phyloP scores from a whole-genome alignment of 2,113 vertebrate species.

The Platysteira castanea region DNA sequence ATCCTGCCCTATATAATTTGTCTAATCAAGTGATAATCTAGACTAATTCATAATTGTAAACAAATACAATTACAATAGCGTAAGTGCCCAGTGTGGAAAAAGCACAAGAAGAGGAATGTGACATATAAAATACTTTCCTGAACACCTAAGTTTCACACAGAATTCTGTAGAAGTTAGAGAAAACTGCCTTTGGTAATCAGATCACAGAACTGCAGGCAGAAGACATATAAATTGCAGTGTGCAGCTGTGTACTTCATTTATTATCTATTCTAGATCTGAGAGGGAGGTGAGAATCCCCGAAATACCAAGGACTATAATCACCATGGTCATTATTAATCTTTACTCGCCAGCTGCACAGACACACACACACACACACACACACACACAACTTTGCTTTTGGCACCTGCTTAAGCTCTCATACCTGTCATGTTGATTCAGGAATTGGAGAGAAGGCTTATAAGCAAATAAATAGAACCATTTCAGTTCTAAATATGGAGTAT shows the following conservation, averaged over 20 bases:
- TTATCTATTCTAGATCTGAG: slow-evolving; percentile 54
- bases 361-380: neutral
- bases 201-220: slow-evolving; percentile 25
- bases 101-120: neutral
- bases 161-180: neutral
- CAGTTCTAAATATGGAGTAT: neutral
- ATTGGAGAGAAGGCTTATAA: neutral
- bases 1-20: neutral
- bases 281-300: slow-evolving; percentile 32
- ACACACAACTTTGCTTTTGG: neutral
- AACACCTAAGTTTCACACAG: neutral
- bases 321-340: slow-evolving; percentile 57
- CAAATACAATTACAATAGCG: neutral
- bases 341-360: slow-evolving; percentile 23
- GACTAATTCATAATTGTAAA: neutral
- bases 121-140: neutral
- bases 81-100: neutral
- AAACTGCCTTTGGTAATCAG: neutral
- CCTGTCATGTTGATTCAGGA: neutral
- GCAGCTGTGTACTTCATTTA: slow-evolving; percentile 54
- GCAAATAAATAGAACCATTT: neutral
- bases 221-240: slow-evolving; percentile 53
- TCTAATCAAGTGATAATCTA: neutral
- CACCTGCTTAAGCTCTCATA: neutral
- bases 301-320: slow-evolving; percentile 60